phyloP scores from a whole-genome alignment of 2,113 vertebrate species.

The Ictalurus punctatus region DNA sequence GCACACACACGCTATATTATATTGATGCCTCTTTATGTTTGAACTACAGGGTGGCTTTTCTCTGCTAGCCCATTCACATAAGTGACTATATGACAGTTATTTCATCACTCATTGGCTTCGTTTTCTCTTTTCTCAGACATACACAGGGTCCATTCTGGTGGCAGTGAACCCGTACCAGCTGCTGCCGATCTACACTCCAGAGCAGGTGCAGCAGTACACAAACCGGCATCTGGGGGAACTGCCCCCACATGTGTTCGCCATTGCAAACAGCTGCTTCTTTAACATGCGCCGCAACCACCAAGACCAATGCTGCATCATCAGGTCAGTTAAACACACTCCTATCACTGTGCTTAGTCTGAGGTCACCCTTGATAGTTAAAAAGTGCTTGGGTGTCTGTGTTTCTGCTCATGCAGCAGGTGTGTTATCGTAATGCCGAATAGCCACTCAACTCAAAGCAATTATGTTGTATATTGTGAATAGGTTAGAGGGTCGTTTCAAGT shows the following conservation, averaged over 20 bases:
- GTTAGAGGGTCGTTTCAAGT: not conserved
- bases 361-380: not conserved
- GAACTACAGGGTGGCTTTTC: not conserved
- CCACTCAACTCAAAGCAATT: not conserved
- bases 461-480: not conserved
- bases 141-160: slow-evolving; percentile 94
- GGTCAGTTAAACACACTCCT: slow-evolving; percentile 67
- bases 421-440: not conserved
- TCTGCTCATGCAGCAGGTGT: not conserved
- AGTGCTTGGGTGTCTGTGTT: not conserved
- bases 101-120: not conserved
- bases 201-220: slow-evolving; percentile 86
- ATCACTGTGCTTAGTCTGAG: not conserved
- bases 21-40: not conserved
- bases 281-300: slow-evolving; percentile 85
- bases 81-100: not conserved
- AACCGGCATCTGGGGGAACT: slow-evolving; percentile 84
- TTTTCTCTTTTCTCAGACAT: slow-evolving; percentile 76
- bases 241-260: slow-evolving; percentile 90
- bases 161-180: slow-evolving; percentile 94
- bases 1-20: no score
- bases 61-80: not conserved
- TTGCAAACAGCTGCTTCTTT: slow-evolving; percentile 93
- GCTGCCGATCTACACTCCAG: slow-evolving; percentile 87
- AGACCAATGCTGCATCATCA: slow-evolving; percentile 95